Evolutionary conservation across 2,888 invertebrate genomes (phyloP).

Genomic region (Pseudeuparius sepicola): DNA sequence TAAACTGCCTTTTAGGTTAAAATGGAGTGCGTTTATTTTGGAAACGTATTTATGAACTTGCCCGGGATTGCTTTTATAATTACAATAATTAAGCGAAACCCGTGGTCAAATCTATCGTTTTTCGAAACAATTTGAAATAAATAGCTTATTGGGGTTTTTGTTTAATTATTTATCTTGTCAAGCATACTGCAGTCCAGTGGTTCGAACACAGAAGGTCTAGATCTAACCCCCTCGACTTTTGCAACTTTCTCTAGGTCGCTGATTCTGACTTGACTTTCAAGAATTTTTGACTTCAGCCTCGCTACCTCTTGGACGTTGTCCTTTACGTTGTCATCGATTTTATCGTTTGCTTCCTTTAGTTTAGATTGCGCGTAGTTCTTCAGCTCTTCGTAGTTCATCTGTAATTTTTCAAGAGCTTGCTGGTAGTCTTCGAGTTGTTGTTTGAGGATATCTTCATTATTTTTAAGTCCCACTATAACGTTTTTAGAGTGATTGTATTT

Average conservation of each 20-base stretch:
- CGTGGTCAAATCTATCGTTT: too few species aligned
- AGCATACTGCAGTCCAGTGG: conserved; percentile 28
- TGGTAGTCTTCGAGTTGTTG: conserved; percentile 28
- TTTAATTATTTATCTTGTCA: too few species aligned
- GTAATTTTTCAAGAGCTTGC: conserved; percentile 23
- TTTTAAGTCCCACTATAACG: conserved; percentile 29
- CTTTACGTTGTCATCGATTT: conserved; percentile 25
- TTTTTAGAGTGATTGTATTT: conserved; percentile 32
- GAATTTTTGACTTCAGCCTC: conserved; percentile 28
- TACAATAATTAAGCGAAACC: too few species aligned
- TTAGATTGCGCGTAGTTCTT: conserved; percentile 28
- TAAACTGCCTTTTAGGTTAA: too few species aligned
- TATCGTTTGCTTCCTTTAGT: conserved; percentile 28
- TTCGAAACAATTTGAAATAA: too few species aligned
- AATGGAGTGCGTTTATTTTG: too few species aligned
- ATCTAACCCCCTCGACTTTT: conserved; percentile 19
- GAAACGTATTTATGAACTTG: too few species aligned
- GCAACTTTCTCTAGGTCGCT: conserved; percentile 29
- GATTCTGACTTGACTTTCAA: conserved; percentile 28
- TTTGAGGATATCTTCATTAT: conserved; percentile 30
- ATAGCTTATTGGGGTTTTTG: too few species aligned
- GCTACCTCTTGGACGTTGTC: conserved; percentile 29
- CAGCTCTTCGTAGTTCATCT: conserved; percentile 27
- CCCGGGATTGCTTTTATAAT: too few species aligned
- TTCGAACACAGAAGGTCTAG: conserved; percentile 26